Evolutionary conservation across 2,113 vertebrate species (phyloP).

Genomic region (Sapayoa aenigma): DNA sequence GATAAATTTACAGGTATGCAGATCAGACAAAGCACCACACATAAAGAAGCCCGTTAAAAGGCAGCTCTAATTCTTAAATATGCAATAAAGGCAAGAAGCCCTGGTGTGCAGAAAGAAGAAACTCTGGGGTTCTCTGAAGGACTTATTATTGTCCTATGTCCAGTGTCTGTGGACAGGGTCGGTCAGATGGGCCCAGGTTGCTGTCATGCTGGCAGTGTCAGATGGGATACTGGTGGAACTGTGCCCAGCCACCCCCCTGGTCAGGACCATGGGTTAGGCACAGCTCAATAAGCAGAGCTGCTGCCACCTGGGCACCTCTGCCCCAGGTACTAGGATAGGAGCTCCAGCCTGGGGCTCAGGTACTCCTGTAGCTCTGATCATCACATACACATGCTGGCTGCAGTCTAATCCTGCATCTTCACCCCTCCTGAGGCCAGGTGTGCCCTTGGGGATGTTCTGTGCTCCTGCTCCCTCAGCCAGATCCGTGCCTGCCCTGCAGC

Average conservation of each 20-base stretch:
- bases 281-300: not conserved
- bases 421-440: not conserved
- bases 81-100: not conserved
- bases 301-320: not conserved
- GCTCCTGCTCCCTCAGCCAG: not conserved
- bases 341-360: not conserved
- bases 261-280: not conserved
- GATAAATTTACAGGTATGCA: not conserved
- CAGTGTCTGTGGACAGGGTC: rapidly evolving
- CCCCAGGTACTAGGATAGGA: not conserved
- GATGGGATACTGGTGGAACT: not conserved
- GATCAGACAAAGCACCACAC: not conserved
- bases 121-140: not conserved
- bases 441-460: not conserved
- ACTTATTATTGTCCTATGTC: rapidly evolving
- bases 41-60: not conserved
- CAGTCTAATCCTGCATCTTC: not conserved
- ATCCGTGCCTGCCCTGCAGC: rapidly evolving
- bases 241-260: not conserved
- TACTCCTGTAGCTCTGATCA: not conserved
- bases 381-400: rapidly evolving
- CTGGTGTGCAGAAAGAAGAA: not conserved
- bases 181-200: rapidly evolving
- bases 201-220: rapidly evolving
- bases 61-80: not conserved